Evolutionary conservation across 2,888 invertebrate genomes (phyloP).

Genomic region (Drosophila multiciliata): DNA sequence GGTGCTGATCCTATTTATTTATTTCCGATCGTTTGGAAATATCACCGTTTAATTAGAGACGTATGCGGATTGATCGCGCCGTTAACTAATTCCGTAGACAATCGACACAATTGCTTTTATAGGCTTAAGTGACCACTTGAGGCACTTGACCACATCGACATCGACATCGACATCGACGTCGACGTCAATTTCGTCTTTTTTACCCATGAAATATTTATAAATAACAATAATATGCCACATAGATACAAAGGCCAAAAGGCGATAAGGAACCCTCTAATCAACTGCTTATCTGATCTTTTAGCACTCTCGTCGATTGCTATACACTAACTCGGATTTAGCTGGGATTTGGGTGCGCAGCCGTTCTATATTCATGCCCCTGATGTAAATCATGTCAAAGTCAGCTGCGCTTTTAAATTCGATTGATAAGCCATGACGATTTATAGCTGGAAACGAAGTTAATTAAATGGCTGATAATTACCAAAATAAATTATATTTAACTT

Average conservation of each 20-base stretch:
- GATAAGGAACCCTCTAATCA: conserved; percentile 53
- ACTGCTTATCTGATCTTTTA: conserved; percentile 39
- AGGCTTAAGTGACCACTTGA: conserved; percentile 42
- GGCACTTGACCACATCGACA: conserved; percentile 16
- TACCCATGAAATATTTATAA: conserved; percentile 27
- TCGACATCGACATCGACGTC: conserved; percentile 23
- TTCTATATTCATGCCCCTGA: conserved; percentile 2
- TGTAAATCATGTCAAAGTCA: conserved; percentile 50
- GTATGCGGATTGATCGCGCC: conserved; percentile 34
- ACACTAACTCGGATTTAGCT: conserved; percentile 33
- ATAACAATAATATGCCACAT: conserved; percentile 39
- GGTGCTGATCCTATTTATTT: not conserved
- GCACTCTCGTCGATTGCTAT: conserved; percentile 3
- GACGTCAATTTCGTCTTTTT: conserved; percentile 12
- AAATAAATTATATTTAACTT: conserved; percentile 20
- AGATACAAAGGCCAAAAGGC: conserved; percentile 27
- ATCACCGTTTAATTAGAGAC: conserved; percentile 9
- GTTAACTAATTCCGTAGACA: conserved; percentile 49
- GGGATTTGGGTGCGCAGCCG: conserved; percentile 30
- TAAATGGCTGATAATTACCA: conserved; percentile 36
- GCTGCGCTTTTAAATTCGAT: conserved; percentile 28
- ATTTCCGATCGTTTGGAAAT: conserved; percentile 1
- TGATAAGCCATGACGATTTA: conserved; percentile 46
- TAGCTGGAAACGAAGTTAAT: conserved; percentile 35
- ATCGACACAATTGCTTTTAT: conserved; percentile 54